Evolutionary conservation across 2,888 invertebrate genomes (phyloP), one percentile per base, ranked within the genome.

Genomic region (Deilephila porcellus): DNA sequence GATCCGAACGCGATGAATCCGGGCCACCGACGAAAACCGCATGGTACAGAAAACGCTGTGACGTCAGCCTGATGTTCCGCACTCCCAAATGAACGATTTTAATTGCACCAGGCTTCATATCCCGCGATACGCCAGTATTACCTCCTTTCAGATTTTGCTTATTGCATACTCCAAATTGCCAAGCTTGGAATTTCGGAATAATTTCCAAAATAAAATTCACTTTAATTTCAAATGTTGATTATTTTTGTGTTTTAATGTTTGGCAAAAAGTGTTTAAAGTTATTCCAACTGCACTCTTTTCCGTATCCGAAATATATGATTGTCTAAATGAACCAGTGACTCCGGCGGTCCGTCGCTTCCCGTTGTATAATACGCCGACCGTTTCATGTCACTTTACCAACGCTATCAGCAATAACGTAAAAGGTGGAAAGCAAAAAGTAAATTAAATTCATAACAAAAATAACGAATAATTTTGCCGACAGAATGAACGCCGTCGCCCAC

Each of bases 401-500:
- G 17, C 32, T 25, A 25, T 71, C 37, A 45, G 37, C 64, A n/a
- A 45, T 67, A 37, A 45, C 17, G 34, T 59, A 32, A 45, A 71
- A 52, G 29, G 4, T 11, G 20, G 60, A 59, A 8, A 59, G 37
- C 17, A 53, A 6, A 60, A 45, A 71, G 34, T 59, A 71, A 60
- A 60, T 29, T 29, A 71, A 37, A 45, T 71, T 60, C 59, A n/a
- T 60, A 62, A 63, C 29, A 63, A 37, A n/a, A 62, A 63, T 72
- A 72, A 32, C 53, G 45, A 72, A 53, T 63, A 29, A 64, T 72
- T 72, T 72, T 56, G 20, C 59, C 32, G 17, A 7, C 19, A 37
- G 45, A 72, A 72, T 67, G 67, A 59, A 86, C 85, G 82, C 77
- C 79, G 77, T 82, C 79, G 82, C 78, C 83, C 81, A 89, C 89